Conservation (phyloP, 2,797 vertebrate species). For the Melopsittacus undulatus region DNA sequence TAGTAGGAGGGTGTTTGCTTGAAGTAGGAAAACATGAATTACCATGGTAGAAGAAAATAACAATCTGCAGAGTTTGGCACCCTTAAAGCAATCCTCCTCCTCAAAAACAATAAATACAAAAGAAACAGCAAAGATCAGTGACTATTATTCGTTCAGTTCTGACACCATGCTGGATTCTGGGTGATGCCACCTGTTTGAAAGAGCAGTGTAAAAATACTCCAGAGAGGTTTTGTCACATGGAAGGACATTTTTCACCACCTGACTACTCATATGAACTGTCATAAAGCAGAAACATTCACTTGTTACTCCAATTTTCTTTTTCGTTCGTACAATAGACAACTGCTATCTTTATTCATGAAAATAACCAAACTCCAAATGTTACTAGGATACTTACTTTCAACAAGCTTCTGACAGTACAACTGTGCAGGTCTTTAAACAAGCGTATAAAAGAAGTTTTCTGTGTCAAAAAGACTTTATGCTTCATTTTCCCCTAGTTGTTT, state of each 20-base stretch:
- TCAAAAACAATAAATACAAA: neutral
- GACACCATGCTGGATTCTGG: accelerated
- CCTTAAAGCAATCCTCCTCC: neutral
- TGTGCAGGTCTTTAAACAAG: neutral
- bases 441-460: neutral
- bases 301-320: neutral
- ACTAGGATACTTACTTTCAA: neutral
- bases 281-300: neutral
- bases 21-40: neutral
- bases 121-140: neutral
- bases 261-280: no score
- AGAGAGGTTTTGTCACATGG: neutral
- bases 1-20: neutral
- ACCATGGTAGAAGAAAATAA: neutral
- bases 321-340: neutral
- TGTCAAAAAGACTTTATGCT: no score
- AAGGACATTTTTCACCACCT: neutral
- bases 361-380: neutral
- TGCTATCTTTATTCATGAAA: neutral
- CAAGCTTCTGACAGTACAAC: neutral
- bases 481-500: neutral
- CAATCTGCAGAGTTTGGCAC: neutral
- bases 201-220: neutral
- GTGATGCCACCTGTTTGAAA: neutral
- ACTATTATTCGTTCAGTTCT: accelerated